These are phyloP conservation scores for Meda fulgida DNA, from an alignment of 2,797 vertebrate genomes.

Conservation along the genomic window DNA sequence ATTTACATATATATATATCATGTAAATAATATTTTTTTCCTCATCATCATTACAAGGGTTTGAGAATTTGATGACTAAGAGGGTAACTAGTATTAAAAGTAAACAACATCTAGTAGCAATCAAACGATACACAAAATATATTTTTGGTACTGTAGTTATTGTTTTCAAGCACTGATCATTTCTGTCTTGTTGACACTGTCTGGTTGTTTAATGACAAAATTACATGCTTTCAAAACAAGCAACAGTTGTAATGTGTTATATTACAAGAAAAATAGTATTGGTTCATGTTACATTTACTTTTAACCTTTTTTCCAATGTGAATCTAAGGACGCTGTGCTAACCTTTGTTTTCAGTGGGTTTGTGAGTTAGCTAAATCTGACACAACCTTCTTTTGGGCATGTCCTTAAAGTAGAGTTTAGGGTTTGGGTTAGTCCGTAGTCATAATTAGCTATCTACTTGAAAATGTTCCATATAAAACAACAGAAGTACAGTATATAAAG, in stretches of 20 bases:
- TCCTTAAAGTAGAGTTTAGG: not conserved
- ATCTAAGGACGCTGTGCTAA: not conserved
- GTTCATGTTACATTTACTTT: not conserved
- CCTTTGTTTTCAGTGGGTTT: conserved; percentile 15
- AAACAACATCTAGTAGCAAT: not conserved
- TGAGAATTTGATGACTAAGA: not conserved
- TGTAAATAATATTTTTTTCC: too few relatives aligned
- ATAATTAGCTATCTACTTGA: conserved; percentile 16
- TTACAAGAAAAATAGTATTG: not conserved
- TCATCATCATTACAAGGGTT: not conserved
- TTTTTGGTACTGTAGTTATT: not conserved
- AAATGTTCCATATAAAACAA: not conserved
- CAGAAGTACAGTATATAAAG: not conserved
- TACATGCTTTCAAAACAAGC: not conserved
- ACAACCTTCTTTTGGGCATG: not conserved
- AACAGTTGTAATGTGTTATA: not conserved
- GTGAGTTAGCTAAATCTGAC: not conserved
- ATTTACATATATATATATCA: too few relatives aligned
- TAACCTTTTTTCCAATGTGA: not conserved
- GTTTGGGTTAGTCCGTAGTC: conserved; percentile 11
- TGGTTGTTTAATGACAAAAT: conserved; percentile 3
- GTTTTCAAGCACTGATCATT: not conserved
- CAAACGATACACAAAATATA: not conserved
- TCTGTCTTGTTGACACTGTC: not conserved
- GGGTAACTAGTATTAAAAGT: not conserved